Base-by-base conservation (phyloP, 2,888 invertebrate species). In the Ernsta delagoae region DNA sequence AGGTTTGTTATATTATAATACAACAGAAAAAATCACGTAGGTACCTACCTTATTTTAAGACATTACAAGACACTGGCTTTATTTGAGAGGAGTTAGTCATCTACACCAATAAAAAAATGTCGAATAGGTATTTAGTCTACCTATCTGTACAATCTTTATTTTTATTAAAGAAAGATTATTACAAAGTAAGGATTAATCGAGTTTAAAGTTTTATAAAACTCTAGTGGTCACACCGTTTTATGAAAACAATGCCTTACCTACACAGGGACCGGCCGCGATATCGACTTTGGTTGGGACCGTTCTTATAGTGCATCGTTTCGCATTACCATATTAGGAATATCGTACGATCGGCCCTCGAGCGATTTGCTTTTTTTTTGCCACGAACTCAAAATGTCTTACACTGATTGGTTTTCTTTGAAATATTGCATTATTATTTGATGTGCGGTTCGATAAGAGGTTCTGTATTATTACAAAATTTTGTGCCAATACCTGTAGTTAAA, bases 241-340 rank as follows among this genome's bases (percentile, higher is more conserved):
- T 59, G 65, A 59, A 50, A 6, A 50, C 65, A 39, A 41, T 59
- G 24, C 50, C 50, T 65, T 59, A 45, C 36, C n/a, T n/a, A n/a
- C n/a, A n/a, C 11, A 31, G 34, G n/a, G 59, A 60, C 68, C 72
- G 70, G 73, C 68, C 72, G 65, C 62, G 70, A 73, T 76, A 75
- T 75, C 71, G 72, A 74, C 71, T 73, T 77, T 75, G 76, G 75
- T 72, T 71, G 70, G 73, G 73, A 71, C 74, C 74, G 3, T 24
- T 24, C 24, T 24, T 24, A 3, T 24, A 24, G 71, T 74, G 71
- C 75, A 75, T 74, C 73, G 74, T 75, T 76, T 76, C 70, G 72
- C 72, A 78, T 79, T 78, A 76, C 75, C 79, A 77, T 79, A 77
- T 75, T 75, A 75, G 72, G 72, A 74, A 74, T 72, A 77, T 74